Evolutionary conservation across 2,113 vertebrate species (phyloP), one percentile per base, ranked within the genome.

Genomic region (Rhea pennata): DNA sequence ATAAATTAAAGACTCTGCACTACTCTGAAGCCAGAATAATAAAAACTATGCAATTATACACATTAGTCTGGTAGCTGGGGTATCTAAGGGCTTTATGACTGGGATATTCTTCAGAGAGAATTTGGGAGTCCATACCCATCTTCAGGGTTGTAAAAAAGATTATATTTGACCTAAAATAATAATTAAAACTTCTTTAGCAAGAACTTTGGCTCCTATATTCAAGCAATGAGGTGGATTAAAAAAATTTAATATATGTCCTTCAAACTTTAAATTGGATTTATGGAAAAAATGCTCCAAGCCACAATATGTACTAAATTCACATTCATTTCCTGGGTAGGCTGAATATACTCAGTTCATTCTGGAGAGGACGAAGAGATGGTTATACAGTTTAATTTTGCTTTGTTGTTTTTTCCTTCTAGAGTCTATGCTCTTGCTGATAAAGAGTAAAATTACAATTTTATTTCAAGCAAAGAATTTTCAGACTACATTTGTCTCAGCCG

Each of bases 381-480:
- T 94, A 65, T 21, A 82, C 44, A 53, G 71, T n/a, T 88, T 50
- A 33, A 48, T 93, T 84, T 86, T 33, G 8, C 8, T 67, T 80
- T 64, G 46, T 83, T 65, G 6, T 17, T 65, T 84, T 91, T 95
- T 53, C 79, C 73, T 96, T 84, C 72, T 54, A 90, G 82, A 65
- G 46, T 76, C 84, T 85, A 83, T 84, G 48, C 75, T 62, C 9
- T 59, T 90, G 53, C 72, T 75, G 82, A 92, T 84, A 85, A 81
- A 81, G 51, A 87, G 36, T 54, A 92, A 91, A 97, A 95, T 90
- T 84, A 74, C 50, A 53, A 40, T 96, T 91, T 97, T 94, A 79
- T 95, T 96, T 93, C 77, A 87, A 73, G n/a, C 42, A 77, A 46
- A 83, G 85, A 77, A 90, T 95, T 94, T 95, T 81, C 62, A 64